These are phyloP conservation scores for Osmoderma eremita DNA, from an alignment of 2,888 invertebrate species.

Conservation along the genomic window DNA sequence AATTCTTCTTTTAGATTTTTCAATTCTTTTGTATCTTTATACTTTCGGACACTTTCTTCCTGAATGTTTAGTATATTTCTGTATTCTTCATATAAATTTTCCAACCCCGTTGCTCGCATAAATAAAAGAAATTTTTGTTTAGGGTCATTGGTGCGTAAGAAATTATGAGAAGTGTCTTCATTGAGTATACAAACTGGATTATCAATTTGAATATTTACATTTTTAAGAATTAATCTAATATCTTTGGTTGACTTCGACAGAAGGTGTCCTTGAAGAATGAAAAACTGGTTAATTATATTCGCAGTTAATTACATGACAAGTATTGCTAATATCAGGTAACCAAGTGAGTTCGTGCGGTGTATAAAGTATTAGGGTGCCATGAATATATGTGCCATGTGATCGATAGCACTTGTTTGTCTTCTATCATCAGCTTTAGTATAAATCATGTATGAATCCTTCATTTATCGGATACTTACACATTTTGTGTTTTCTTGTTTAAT, in stretches of 20 bases:
- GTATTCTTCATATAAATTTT: constrained; percentile 70
- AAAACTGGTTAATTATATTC: too few relatives aligned
- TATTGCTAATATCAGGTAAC: too few relatives aligned
- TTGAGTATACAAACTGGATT: constrained; percentile 95
- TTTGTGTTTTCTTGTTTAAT: too few relatives aligned
- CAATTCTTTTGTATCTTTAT: constrained; percentile 45
- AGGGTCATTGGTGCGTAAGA: constrained; percentile 78
- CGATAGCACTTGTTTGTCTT: too few relatives aligned
- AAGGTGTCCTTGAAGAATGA: constrained; percentile 58
- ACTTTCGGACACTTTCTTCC: neutral
- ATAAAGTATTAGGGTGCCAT: too few relatives aligned
- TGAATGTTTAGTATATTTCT: constrained; percentile 58
- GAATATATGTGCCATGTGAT: too few relatives aligned
- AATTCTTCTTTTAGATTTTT: constrained; percentile 46
- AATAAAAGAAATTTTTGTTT: constrained; percentile 81
- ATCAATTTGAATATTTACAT: constrained; percentile 89
- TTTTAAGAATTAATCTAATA: constrained; percentile 74
- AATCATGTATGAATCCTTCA: too few relatives aligned
- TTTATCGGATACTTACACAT: too few relatives aligned
- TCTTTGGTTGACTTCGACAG: constrained; percentile 78
- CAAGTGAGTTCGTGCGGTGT: too few relatives aligned
- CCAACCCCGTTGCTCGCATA: constrained; percentile 80
- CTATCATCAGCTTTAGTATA: too few relatives aligned
- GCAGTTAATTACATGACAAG: too few relatives aligned
- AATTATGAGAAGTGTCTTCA: constrained; percentile 91